phyloP scores from a whole-genome alignment of 2,113 vertebrate species.

The Nestor notabilis region DNA sequence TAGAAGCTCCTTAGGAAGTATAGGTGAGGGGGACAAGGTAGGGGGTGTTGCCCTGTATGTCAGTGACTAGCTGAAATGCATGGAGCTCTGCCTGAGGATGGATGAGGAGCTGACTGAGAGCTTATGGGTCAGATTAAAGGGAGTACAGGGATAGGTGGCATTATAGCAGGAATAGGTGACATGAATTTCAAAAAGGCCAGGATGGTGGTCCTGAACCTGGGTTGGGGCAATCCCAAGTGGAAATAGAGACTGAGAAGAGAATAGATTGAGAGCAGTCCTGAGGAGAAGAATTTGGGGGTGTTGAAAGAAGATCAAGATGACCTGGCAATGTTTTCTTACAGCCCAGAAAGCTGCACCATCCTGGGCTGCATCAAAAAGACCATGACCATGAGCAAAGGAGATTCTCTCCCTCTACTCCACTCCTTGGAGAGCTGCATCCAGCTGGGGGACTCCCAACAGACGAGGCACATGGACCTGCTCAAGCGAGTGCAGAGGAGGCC shows the following conservation, averaged over 20 bases:
- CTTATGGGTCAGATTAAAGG: background rate
- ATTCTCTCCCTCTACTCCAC: background rate
- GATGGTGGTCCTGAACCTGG: background rate
- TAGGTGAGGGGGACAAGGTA: background rate
- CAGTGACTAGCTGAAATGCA: background rate
- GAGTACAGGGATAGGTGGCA: rapidly evolving
- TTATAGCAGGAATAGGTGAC: background rate
- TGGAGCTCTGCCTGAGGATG: background rate
- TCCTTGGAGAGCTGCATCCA: background rate
- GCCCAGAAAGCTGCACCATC: background rate
- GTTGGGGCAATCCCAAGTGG: background rate
- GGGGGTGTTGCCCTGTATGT: rapidly evolving
- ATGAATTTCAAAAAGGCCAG: background rate
- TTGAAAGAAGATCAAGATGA: background rate
- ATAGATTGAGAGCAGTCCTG: background rate
- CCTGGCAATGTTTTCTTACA: background rate
- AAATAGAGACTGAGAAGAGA: background rate
- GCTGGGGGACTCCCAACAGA: background rate
- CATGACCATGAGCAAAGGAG: background rate
- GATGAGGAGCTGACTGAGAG: background rate
- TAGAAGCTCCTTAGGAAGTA: background rate
- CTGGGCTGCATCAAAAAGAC: background rate
- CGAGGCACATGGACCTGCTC: background rate
- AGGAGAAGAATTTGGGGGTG: background rate
- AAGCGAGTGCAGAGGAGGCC: background rate